Percentiles rank a stretch among this genome's conserved stretches.
Evolutionary conservation across 2,797 vertebrate genomes (phyloP).

Genomic region (Peromyscus attwateri): DNA sequence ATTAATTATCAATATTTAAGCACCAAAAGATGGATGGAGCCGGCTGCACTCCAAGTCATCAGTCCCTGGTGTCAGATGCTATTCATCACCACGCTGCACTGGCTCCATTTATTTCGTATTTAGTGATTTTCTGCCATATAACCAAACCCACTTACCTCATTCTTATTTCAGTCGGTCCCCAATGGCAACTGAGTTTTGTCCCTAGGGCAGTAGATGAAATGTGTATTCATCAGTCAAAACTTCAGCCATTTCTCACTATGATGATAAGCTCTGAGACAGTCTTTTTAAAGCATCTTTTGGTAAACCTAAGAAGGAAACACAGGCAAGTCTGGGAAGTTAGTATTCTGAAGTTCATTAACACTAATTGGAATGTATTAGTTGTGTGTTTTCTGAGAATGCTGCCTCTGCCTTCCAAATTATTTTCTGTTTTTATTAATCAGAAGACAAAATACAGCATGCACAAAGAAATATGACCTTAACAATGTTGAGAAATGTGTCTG

Average conservation of each 20-base stretch:
- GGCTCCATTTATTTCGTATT: slow-evolving; percentile 48
- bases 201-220: background rate
- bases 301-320: background rate
- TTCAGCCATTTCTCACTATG: slow-evolving; percentile 41
- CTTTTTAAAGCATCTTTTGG: background rate
- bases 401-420: slow-evolving; percentile 21
- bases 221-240: slow-evolving; percentile 15
- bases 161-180: slow-evolving; percentile 17
- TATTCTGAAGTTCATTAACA: slow-evolving; percentile 41
- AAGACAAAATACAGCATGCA: slow-evolving; percentile 24
- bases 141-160: background rate
- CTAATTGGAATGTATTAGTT: background rate
- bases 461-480: background rate
- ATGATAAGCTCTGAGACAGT: background rate
- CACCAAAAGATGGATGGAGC: background rate
- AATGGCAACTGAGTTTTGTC: background rate
- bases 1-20: slow-evolving; percentile 41
- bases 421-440: slow-evolving; percentile 11
- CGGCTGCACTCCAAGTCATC: background rate
- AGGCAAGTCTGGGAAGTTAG: background rate
- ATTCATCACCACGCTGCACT: background rate
- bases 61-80: background rate
- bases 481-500: background rate
- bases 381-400: background rate
- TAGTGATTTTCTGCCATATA: slow-evolving; percentile 58